Percentiles rank a stretch among this genome's conserved stretches.
phyloP scores from a whole-genome alignment of 2,888 invertebrate species.

The Cheilosia scutellata region DNA sequence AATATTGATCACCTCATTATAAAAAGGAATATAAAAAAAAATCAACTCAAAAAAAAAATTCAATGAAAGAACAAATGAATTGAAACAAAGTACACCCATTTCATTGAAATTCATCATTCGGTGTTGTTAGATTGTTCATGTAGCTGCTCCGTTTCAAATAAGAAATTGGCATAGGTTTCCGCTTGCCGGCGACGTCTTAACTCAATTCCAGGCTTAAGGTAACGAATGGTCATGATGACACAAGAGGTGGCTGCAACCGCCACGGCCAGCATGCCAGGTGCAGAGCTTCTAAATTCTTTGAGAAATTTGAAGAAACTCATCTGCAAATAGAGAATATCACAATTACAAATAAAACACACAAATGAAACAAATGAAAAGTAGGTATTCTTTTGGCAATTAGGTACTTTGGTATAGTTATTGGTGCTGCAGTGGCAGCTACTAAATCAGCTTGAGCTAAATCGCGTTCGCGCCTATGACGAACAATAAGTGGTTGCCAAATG shows the following conservation, averaged over 20 bases:
- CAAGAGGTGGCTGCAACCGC: conserved; percentile 79
- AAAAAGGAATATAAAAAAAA: conserved; percentile 2
- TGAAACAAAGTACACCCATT: conserved; percentile 35
- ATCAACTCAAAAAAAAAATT: conserved; percentile 1
- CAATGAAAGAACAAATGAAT: conserved; percentile 1
- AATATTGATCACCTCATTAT: conserved; percentile 31
- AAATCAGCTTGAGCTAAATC: not conserved
- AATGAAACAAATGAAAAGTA: not conserved
- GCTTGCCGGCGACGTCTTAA: conserved; percentile 79
- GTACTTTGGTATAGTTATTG: conserved; percentile 25
- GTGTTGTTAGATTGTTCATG: conserved; percentile 27
- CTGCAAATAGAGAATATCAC: conserved; percentile 77
- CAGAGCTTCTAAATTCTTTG: conserved; percentile 78
- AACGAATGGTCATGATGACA: conserved; percentile 78
- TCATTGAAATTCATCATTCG: conserved; percentile 59
- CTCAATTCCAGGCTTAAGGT: conserved; percentile 79
- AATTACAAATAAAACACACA: not conserved
- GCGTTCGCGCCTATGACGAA: conserved; percentile 78
- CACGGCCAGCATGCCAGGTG: conserved; percentile 80
- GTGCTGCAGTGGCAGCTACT: conserved; percentile 13
- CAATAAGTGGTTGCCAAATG: conserved; percentile 84
- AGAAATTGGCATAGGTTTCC: conserved; percentile 81
- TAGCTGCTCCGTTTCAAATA: conserved; percentile 80
- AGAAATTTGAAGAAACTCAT: conserved; percentile 81
- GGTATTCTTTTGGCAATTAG: not conserved